These are phyloP conservation scores for Brienomyrus brachyistius DNA, from an alignment of 2,113 vertebrate genomes.

Conservation along the genomic window DNA sequence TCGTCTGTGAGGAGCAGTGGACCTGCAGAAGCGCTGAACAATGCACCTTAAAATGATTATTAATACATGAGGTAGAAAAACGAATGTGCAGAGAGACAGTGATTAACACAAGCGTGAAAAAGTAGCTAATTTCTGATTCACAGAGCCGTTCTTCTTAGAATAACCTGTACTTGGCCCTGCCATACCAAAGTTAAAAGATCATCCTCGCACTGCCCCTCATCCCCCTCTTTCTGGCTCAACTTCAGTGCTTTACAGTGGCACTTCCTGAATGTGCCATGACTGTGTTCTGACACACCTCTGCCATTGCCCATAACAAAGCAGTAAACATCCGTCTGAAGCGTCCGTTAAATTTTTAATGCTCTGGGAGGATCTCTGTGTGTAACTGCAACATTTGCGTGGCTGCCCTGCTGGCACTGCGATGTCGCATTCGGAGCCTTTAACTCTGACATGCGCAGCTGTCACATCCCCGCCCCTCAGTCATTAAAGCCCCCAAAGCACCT, in stretches of 20 bases:
- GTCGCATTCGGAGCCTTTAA: slow-evolving; percentile 1
- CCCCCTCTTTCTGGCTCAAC: background rate
- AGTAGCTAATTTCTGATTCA: slow-evolving; percentile 38
- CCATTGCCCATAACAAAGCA: background rate
- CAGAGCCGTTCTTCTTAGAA: slow-evolving; percentile 21
- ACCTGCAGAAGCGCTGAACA: slow-evolving; percentile 28
- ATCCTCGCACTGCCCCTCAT: background rate
- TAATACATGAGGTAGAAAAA: slow-evolving; percentile 43
- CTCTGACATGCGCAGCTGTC: slow-evolving; percentile 8
- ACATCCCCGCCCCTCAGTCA: background rate
- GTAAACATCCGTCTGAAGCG: background rate
- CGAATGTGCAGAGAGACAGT: slow-evolving; percentile 39
- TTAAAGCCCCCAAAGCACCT: slow-evolving; percentile 37
- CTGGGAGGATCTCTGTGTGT: background rate
- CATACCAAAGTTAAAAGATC: slow-evolving; percentile 27
- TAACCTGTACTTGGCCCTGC: slow-evolving; percentile 29
- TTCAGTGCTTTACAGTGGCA: background rate
- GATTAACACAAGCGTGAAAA: slow-evolving; percentile 25
- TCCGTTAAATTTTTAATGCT: background rate
- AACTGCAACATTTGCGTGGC: background rate
- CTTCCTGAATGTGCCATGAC: background rate
- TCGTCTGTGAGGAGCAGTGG: background rate
- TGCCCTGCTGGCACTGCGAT: background rate
- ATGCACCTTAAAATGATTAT: slow-evolving; percentile 37
- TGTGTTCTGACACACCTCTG: background rate